Percentiles rank a stretch among this genome's conserved stretches.
Conservation (phyloP, 2,797 vertebrate species). For the Fistularia commersonii region DNA sequence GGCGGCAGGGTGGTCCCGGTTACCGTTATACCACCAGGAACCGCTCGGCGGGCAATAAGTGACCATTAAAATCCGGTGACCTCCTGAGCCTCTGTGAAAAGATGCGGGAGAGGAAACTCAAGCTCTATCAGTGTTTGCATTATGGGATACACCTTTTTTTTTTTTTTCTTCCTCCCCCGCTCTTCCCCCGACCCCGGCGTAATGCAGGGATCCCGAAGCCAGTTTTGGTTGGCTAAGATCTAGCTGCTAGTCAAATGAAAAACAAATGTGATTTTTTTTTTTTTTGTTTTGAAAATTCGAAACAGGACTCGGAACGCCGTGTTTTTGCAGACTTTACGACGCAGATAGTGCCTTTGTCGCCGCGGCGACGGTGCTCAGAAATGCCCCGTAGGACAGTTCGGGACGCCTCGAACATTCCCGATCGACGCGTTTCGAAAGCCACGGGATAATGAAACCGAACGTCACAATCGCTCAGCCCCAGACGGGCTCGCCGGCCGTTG, state of each 20-base stretch:
- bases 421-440: constrained; percentile 34
- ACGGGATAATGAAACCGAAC: constrained; percentile 32
- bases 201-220: constrained; percentile 13
- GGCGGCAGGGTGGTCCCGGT: constrained; percentile 69
- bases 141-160: constrained; percentile 52
- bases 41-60: constrained; percentile 71
- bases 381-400: constrained; percentile 15
- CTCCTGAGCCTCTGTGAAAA: constrained; percentile 73
- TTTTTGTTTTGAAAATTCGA: constrained; percentile 60
- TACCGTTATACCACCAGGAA: constrained; percentile 59
- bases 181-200: too few relatives aligned
- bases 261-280: constrained; percentile 81
- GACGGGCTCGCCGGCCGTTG: constrained; percentile 38
- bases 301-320: constrained; percentile 62
- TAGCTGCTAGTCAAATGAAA: constrained; percentile 77
- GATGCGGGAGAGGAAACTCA: constrained; percentile 60
- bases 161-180: constrained; percentile 44
- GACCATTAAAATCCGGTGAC: constrained; percentile 77
- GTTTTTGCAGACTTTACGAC: constrained; percentile 70
- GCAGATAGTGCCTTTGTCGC: constrained; percentile 21
- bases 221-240: constrained; percentile 69
- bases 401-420: constrained; percentile 17
- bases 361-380: background rate
- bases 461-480: constrained; percentile 32
- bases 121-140: constrained; percentile 48